phyloP scores from a whole-genome alignment of 2,113 vertebrate genomes.

The Phyllostomus discolor region DNA sequence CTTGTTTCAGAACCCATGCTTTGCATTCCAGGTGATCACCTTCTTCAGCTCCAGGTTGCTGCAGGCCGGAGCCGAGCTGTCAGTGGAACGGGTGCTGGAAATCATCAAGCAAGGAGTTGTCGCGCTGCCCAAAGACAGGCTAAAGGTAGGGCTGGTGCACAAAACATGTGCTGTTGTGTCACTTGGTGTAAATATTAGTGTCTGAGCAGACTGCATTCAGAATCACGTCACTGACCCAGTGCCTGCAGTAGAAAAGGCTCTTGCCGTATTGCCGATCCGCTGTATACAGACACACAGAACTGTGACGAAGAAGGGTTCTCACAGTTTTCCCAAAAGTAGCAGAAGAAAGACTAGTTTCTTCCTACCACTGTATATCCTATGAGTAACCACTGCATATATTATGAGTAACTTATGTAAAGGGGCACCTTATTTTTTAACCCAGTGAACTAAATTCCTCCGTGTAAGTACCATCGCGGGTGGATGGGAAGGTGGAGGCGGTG shows the following conservation, averaged over 20 bases:
- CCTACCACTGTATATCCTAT: not conserved
- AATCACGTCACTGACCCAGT: not conserved
- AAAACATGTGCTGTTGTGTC: not conserved
- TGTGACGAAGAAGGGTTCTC: not conserved
- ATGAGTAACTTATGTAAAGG: not conserved
- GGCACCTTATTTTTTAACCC: not conserved
- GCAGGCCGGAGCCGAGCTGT: slow-evolving; percentile 94
- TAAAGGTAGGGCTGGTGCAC: slow-evolving; percentile 86
- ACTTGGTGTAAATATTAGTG: not conserved
- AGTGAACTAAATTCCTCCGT: not conserved
- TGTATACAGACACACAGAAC: not conserved
- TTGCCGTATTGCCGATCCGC: not conserved
- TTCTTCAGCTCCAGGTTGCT: slow-evolving; percentile 96
- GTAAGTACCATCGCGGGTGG: not conserved
- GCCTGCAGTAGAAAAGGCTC: not conserved
- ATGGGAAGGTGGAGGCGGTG: not conserved
- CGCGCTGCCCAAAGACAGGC: slow-evolving; percentile 93
- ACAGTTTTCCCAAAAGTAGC: not conserved
- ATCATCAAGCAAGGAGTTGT: slow-evolving; percentile 98
- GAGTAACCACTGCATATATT: not conserved
- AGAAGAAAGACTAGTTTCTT: not conserved
- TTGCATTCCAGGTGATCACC: slow-evolving; percentile 90
- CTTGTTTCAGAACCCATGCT: slow-evolving; percentile 57
- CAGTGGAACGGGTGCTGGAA: slow-evolving; percentile 96
- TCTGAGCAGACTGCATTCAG: not conserved